A percentile compares a stretch with the other conserved stretches of the same genome.
phyloP scores from a whole-genome alignment of 2,797 vertebrate species.

The Clarias laeviceps region DNA sequence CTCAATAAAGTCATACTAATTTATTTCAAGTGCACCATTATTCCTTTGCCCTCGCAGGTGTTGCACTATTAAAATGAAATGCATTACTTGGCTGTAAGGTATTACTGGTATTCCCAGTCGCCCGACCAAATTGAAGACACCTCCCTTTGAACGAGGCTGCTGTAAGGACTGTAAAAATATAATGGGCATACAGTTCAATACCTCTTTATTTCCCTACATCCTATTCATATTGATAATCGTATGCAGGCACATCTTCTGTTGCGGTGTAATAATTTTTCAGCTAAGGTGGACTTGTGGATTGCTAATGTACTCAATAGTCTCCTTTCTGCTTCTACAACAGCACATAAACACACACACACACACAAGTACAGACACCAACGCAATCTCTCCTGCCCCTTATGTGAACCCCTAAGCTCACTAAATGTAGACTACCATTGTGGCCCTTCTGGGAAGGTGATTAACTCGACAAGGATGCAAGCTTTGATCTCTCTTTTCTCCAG shows the following conservation, averaged over 20 bases:
- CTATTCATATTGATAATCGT: constrained; percentile 30
- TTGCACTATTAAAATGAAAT: constrained; percentile 81
- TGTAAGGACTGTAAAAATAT: constrained; percentile 44
- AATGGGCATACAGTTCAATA: constrained; percentile 18
- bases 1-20: constrained; percentile 74
- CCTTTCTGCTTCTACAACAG: constrained; percentile 18
- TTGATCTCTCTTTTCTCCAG: constrained; percentile 44
- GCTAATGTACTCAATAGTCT: constrained; percentile 34
- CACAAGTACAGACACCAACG: constrained; percentile 17
- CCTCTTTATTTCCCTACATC: constrained; percentile 47
- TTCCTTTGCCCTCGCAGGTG: constrained; percentile 65
- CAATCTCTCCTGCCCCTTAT: constrained; percentile 31
- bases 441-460: constrained; percentile 52
- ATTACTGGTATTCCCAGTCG: constrained; percentile 66
- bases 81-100: constrained; percentile 77
- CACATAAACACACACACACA: constrained; percentile 27
- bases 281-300: constrained; percentile 13
- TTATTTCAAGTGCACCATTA: constrained; percentile 72
- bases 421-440: constrained; percentile 37
- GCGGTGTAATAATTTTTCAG: constrained; percentile 15
- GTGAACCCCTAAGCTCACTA: constrained; percentile 45
- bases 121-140: constrained; percentile 70
- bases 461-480: constrained; percentile 52
- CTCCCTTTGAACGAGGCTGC: constrained; percentile 38
- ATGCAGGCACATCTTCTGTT: constrained; percentile 22